Base-by-base conservation (phyloP, 53 echinoderm and acorn worm genomes). In the Mesocentrotus franciscanus region DNA sequence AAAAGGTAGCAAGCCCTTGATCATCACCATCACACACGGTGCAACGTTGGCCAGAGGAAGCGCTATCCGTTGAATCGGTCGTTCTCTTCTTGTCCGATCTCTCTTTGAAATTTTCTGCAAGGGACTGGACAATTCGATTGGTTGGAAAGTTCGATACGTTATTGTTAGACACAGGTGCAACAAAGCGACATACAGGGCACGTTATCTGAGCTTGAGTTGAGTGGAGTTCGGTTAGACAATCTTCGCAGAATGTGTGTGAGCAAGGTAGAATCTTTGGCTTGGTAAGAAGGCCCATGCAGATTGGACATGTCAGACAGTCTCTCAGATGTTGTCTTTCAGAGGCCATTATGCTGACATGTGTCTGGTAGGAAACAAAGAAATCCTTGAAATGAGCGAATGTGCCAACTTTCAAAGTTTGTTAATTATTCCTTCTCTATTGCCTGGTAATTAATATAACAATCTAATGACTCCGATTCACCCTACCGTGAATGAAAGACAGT, bases 161-260 rank as follows among this genome's bases (percentile, higher is more conserved):
- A 22, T 36, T 61, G 34, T 90, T 27, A 9, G 61, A 16, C 26
- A 90, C 8, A 22, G 15, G 12, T 9, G 61, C 24, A n/a, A 34
- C 27, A 24, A 27, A 16, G 12, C 66, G 90, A 32, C 90, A 90
- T n/a, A 90, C 90, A 29, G 90, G 8, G 26, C 90, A 90, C 4
- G 12, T 72, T 22, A 93, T 56, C 1, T 30, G 49, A 0, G 39
- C 57, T 59, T 93, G 93, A 18, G 32, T 75, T 4, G 42, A 26
- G 58, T 93, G 93, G 17, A 93, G 32, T 49, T 75, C 29, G n/a
- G 62, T 56, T 17, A 93, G 20, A 59, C 93, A 93, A 9, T 20
- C 24, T 75, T 75, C 58, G 32, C 93, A 93, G 78, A 72, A 93
- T 49, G 93, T 75, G 60, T 93, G 93, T 64, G 20, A 64, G 20